phyloP scores from a whole-genome alignment of 2,888 invertebrate species.

The Furcula furcula region DNA sequence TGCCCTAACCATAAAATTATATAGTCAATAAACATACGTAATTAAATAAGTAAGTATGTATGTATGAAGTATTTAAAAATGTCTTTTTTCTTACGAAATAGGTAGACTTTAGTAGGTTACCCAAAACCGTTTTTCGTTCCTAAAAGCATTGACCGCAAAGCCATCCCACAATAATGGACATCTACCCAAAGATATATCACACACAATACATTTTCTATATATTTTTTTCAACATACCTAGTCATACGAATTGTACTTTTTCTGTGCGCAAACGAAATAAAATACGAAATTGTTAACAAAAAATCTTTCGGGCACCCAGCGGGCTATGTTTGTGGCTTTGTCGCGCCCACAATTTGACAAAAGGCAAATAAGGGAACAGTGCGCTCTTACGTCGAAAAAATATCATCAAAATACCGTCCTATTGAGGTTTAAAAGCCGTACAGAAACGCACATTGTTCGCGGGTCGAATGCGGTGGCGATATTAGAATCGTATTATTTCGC shows the following conservation, averaged over 20 bases:
- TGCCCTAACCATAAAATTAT: too few relatives aligned
- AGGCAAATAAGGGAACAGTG: conserved; percentile 79
- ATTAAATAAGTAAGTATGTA: too few relatives aligned
- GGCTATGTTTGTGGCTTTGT: conserved; percentile 79
- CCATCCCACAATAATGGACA: conserved; percentile 51
- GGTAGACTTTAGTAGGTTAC: not conserved
- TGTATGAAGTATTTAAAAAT: too few relatives aligned
- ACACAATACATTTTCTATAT: conserved; percentile 68
- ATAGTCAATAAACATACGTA: too few relatives aligned
- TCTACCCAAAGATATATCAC: conserved; percentile 71
- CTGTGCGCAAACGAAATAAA: conserved; percentile 68
- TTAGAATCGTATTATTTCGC: conserved; percentile 73
- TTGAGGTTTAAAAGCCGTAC: conserved; percentile 80
- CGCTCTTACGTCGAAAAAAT: conserved; percentile 60
- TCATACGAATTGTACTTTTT: conserved; percentile 51
- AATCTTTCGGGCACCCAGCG: conserved; percentile 71
- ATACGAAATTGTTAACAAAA: conserved; percentile 70
- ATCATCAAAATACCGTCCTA: conserved; percentile 76
- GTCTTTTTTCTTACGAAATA: too few relatives aligned
- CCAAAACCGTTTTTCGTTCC: conserved; percentile 5
- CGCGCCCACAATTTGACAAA: conserved; percentile 79
- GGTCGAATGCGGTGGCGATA: conserved; percentile 74
- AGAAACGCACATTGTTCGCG: conserved; percentile 70
- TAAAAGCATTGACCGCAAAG: conserved; percentile 49
- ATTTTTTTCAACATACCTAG: conserved; percentile 45